Evolutionary conservation across 2,888 invertebrate genomes (phyloP).

Genomic region (Sphecodes monilicornis): DNA sequence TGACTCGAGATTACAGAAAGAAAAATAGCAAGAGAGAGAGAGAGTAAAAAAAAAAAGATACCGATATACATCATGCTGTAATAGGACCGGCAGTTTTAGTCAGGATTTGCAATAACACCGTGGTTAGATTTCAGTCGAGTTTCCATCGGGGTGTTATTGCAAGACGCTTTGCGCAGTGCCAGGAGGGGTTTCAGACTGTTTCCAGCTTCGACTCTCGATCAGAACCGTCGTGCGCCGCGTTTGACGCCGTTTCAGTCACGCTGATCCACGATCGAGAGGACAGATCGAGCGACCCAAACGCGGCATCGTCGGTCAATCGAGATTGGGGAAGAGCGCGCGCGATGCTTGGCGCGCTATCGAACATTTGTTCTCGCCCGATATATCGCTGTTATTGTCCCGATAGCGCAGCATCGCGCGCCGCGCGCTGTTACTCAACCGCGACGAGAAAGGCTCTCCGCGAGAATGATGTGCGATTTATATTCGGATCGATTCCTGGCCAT

Average conservation of each 20-base stretch:
- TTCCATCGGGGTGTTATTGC: slow-evolving; percentile 56
- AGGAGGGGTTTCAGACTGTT: slow-evolving; percentile 43
- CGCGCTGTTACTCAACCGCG: slow-evolving; percentile 72
- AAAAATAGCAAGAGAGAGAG: neutral
- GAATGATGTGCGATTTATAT: slow-evolving; percentile 62
- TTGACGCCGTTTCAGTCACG: slow-evolving; percentile 42
- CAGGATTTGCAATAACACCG: slow-evolving; percentile 67
- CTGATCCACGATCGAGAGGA: neutral
- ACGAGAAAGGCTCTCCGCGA: slow-evolving; percentile 78
- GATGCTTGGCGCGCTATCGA: slow-evolving; percentile 36
- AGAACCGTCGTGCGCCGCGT: slow-evolving; percentile 51
- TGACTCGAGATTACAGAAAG: neutral
- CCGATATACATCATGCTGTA: slow-evolving; percentile 20
- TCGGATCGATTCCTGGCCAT: slow-evolving; percentile 73
- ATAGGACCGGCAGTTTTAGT: slow-evolving; percentile 55
- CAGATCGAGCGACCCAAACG: slow-evolving; percentile 40
- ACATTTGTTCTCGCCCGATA: neutral
- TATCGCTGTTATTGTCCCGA: slow-evolving; percentile 17
- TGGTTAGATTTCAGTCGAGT: neutral
- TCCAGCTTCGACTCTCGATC: slow-evolving; percentile 56
- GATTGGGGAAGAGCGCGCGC: slow-evolving; percentile 28
- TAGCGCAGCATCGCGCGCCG: slow-evolving; percentile 73
- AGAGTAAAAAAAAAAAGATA: slow-evolving; percentile 4
- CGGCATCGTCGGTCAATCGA: slow-evolving; percentile 43
- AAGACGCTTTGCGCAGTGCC: slow-evolving; percentile 66